Percentiles rank a stretch among this genome's conserved stretches.
Conservation (phyloP, 1,140 invertebrate species). For the Halesus radiatus region DNA sequence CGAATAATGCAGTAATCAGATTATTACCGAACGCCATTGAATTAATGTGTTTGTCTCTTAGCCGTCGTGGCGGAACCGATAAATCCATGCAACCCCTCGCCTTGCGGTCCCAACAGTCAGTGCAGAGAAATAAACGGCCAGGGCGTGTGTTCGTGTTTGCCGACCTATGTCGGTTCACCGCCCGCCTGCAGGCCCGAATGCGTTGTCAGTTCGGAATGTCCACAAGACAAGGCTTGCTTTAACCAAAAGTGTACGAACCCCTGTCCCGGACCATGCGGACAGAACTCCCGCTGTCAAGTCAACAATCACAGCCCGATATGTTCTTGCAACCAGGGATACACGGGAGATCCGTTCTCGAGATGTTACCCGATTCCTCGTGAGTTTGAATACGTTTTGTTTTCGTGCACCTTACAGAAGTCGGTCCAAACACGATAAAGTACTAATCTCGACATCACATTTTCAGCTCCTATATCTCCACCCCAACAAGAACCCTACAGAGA, state of each 20-base stretch:
- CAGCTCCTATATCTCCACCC: constrained; percentile 61
- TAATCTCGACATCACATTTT: constrained; percentile 72
- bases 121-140: constrained; percentile 74
- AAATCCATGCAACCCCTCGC: constrained; percentile 75
- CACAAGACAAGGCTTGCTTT: constrained; percentile 75
- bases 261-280: constrained; percentile 77
- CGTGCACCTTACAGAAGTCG: background rate
- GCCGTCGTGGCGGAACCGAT: constrained; percentile 61
- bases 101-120: constrained; percentile 78
- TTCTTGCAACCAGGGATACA: constrained; percentile 76
- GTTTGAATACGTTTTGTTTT: constrained; percentile 59
- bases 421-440: background rate
- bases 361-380: constrained; percentile 74
- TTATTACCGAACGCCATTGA: too few species aligned
- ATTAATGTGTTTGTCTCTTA: too few species aligned
- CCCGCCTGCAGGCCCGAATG: constrained; percentile 77
- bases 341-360: constrained; percentile 82
- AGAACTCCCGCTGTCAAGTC: constrained; percentile 76
- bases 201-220: constrained; percentile 76
- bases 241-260: constrained; percentile 78
- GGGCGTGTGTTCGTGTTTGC: constrained; percentile 76
- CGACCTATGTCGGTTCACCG: constrained; percentile 74
- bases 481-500: constrained; percentile 60
- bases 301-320: constrained; percentile 82
- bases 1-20: too few species aligned